Evolutionary conservation across 2,888 invertebrate genomes (phyloP), one percentile per base, ranked within the genome.

Genomic region (Phymatocera aterrima): DNA sequence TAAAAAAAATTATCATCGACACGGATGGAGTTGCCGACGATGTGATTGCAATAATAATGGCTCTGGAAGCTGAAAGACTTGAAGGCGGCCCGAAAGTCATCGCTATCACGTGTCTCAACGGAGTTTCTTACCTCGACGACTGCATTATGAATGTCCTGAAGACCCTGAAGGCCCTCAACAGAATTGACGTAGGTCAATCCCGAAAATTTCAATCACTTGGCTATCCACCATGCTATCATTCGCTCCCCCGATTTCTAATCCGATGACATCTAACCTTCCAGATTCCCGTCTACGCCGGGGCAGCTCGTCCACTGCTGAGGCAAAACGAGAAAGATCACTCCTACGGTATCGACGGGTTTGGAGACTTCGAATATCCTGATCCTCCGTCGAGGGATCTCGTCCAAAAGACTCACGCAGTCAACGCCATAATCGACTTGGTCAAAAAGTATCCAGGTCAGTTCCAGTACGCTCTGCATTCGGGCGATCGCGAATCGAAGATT

Each of bases 21-120:
- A 91, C 91, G 2, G 92, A 92, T 81, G 90, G 91, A 0, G 92
- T 92, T 1, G 86, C 85, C 0, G 92, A 92, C 80, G 92, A 92
- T 83, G 92, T 92, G 0, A 75, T 88, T 60, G 92, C 91, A 1
- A 86, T 92, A 68, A 82, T 92, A 40, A 81, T 92, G 46, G 85
- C 89, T 2, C 81, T 92, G 5, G 83, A 83, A 3, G 83, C 84
- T 12, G 83, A 84, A 78, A 80, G 77, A 10, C 77, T 82, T 10
- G 82, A 83, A 1, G 79, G 85, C 1, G 80, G 86, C 1, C 87
- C 91, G 3, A 87, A 92, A 72, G 85, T 93, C 4, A 51, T 93
- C 1, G 94, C 91, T 15, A 91, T 94, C 68, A 93, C 93, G 1
- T 92, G 92, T 81, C 91, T 91, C 0, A 89, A 91, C 60, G 94